Evolutionary conservation across 2,113 vertebrate species (phyloP).

Genomic region (Semnornis frantzii): DNA sequence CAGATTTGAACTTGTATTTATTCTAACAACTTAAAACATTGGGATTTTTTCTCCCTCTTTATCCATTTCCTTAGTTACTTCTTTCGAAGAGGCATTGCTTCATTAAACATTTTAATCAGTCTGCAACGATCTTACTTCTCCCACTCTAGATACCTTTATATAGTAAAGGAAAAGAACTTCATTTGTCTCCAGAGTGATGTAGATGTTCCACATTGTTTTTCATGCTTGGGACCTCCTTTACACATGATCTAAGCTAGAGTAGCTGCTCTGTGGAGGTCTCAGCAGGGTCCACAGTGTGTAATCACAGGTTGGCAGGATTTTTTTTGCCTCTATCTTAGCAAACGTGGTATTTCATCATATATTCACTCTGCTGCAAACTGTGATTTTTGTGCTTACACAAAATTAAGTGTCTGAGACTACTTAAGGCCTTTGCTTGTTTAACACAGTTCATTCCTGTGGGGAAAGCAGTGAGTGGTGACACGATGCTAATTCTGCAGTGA

Average conservation of each 20-base stretch:
- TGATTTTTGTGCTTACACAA: neutral
- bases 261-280: neutral
- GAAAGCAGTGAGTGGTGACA: neutral
- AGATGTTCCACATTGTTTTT: neutral
- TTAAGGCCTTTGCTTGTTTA: neutral
- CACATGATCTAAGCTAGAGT: neutral
- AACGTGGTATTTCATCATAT: neutral
- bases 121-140: neutral
- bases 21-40: neutral
- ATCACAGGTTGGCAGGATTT: neutral
- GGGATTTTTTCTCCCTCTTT: neutral
- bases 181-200: neutral
- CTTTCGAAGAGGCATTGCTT: slow-evolving; percentile 24
- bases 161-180: neutral
- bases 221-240: neutral
- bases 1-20: slow-evolving; percentile 14
- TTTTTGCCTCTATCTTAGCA: neutral
- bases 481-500: neutral
- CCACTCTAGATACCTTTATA: neutral
- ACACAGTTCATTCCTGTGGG: neutral
- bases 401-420: neutral
- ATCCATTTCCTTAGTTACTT: neutral
- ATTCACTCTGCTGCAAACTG: neutral
- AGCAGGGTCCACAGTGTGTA: neutral
- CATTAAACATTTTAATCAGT: slow-evolving; percentile 21